Percentiles rank a stretch among this genome's conserved stretches.
These are phyloP conservation scores for Netelia virgata DNA, from an alignment of 2,888 invertebrate genomes.

Conservation along the genomic window DNA sequence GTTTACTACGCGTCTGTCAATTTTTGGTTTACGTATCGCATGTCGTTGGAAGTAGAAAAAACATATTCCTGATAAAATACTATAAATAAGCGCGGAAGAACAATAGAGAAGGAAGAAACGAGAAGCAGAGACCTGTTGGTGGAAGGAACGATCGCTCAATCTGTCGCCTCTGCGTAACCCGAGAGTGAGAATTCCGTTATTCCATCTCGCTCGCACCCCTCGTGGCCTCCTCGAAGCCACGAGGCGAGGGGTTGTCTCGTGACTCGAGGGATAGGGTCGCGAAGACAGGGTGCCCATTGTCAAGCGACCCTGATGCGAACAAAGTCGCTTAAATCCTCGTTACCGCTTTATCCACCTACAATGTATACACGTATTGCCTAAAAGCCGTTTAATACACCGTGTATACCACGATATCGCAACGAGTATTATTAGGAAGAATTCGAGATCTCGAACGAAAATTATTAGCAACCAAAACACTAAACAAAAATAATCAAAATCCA, in stretches of 20 bases:
- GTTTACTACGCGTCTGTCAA: too few species aligned
- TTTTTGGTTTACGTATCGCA: not conserved
- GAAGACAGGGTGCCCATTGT: constrained; percentile 76
- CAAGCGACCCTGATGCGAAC: constrained; percentile 74
- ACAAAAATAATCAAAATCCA: too few species aligned
- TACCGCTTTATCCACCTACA: constrained; percentile 76
- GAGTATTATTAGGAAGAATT: not conserved
- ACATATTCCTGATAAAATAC: not conserved
- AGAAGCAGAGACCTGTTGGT: constrained; percentile 70
- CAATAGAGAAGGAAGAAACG: not conserved
- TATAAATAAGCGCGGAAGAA: not conserved
- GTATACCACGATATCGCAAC: not conserved
- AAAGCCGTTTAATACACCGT: not conserved
- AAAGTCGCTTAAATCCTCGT: constrained; percentile 80
- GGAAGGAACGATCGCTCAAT: constrained; percentile 75
- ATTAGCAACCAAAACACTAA: not conserved
- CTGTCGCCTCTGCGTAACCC: constrained; percentile 71
- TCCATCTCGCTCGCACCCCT: constrained; percentile 38
- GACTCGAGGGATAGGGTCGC: constrained; percentile 72
- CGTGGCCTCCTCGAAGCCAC: constrained; percentile 43
- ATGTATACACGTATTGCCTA: constrained; percentile 23
- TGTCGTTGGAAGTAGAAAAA: not conserved
- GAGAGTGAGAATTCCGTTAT: constrained; percentile 41
- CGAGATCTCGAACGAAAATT: not conserved
- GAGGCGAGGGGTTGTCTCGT: constrained; percentile 73